Evolutionary conservation across 2,888 invertebrate species (phyloP).

Genomic region (Amphimallon solstitiale): DNA sequence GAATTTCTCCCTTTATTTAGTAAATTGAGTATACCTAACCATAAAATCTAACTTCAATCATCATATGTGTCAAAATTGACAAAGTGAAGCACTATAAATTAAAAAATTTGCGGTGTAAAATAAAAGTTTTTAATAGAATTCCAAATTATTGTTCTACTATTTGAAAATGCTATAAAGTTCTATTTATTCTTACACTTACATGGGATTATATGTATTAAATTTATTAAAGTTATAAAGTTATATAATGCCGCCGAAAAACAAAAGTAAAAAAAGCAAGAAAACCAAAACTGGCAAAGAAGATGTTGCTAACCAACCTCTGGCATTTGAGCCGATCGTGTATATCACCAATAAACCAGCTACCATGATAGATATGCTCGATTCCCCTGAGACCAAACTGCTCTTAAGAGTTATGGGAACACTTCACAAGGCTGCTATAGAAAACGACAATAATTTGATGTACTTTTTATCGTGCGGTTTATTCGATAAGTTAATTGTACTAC

Average conservation of each 20-base stretch:
- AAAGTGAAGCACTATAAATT: too few species aligned
- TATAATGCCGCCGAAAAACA: slow-evolving; percentile 16
- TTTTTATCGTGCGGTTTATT: not conserved
- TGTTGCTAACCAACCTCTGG: not conserved
- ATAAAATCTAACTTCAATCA: too few species aligned
- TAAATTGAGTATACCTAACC: too few species aligned
- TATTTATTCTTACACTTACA: too few species aligned
- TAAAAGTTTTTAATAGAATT: too few species aligned
- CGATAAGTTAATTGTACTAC: not conserved
- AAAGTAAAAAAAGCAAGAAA: not conserved
- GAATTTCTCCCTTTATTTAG: too few species aligned
- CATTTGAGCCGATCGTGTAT: slow-evolving; percentile 5
- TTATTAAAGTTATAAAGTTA: too few species aligned
- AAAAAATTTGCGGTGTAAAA: too few species aligned
- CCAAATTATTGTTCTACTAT: too few species aligned
- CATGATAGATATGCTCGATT: slow-evolving; percentile 18
- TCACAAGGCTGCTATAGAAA: not conserved
- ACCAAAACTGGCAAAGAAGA: not conserved
- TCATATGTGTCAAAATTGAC: too few species aligned
- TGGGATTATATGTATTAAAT: too few species aligned
- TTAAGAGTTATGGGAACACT: slow-evolving; percentile 1
- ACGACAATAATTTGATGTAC: not conserved
- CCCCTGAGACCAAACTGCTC: not conserved
- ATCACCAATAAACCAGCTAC: slow-evolving; percentile 9
- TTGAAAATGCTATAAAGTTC: too few species aligned